These are phyloP conservation scores for Nesogale talazaci DNA, from an alignment of 2,113 vertebrate genomes.

Conservation along the genomic window DNA sequence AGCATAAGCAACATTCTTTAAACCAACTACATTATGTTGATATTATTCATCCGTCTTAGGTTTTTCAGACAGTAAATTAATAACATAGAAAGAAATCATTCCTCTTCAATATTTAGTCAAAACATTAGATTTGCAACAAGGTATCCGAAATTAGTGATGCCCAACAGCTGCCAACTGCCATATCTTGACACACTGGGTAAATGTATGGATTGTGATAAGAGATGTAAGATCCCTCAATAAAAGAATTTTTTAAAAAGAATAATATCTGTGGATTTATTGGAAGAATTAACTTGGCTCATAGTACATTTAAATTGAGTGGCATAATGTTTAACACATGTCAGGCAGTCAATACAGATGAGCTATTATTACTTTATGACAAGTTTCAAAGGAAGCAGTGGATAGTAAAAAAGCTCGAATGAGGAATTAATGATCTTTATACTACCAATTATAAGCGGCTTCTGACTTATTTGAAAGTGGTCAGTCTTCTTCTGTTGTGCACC, in stretches of 20 bases:
- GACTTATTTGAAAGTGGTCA: slow-evolving; percentile 29
- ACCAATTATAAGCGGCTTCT: neutral
- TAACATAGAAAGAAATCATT: neutral
- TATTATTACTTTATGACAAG: slow-evolving; percentile 45
- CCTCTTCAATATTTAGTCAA: neutral
- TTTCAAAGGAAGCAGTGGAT: slow-evolving; percentile 21
- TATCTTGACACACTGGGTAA: too few relatives aligned
- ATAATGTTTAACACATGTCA: slow-evolving; percentile 27
- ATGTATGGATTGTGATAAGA: too few relatives aligned
- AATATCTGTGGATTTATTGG: neutral
- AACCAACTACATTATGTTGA: too few relatives aligned
- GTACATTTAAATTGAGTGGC: neutral
- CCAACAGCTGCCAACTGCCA: neutral
- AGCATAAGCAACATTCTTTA: too few relatives aligned
- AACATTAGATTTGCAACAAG: neutral
- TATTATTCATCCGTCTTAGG: neutral
- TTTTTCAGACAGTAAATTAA: neutral
- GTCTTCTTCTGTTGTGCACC: neutral
- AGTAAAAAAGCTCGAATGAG: neutral
- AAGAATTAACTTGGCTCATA: slow-evolving; percentile 4
- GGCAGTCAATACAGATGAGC: slow-evolving; percentile 6
- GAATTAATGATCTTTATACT: slow-evolving; percentile 8
- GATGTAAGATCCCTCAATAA: too few relatives aligned
- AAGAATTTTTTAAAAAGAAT: too few relatives aligned
- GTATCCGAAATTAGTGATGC: neutral